Conservation (phyloP, 2,797 vertebrate genomes). For the Tapirus indicus region DNA sequence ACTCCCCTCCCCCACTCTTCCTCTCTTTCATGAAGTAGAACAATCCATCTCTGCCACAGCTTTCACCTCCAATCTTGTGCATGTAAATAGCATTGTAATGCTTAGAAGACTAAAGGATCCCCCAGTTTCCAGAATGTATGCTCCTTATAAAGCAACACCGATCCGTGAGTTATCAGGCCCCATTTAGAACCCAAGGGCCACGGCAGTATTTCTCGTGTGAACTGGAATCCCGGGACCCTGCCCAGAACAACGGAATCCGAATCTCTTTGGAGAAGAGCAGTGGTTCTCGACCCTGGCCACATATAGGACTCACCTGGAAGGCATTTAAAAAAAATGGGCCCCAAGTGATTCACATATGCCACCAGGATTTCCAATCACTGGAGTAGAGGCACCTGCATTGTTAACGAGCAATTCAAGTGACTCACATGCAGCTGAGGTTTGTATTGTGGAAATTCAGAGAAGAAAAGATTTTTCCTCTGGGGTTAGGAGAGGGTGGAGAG, state of each 20-base stretch:
- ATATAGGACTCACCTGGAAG: not conserved
- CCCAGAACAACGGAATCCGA: not conserved
- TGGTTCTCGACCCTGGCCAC: not conserved
- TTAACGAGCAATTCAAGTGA: not conserved
- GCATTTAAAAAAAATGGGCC: not conserved
- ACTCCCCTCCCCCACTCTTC: fast-evolving
- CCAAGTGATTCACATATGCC: not conserved
- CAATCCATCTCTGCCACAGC: not conserved
- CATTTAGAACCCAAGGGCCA: not conserved
- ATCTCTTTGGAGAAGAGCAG: slow-evolving; percentile 13
- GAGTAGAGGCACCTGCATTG: not conserved
- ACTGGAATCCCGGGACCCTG: not conserved
- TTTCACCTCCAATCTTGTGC: not conserved
- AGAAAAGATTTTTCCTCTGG: not conserved
- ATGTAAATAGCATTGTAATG: not conserved
- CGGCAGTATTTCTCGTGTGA: not conserved
- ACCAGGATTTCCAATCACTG: not conserved
- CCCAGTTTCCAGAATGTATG: not conserved
- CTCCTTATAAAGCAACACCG: not conserved
- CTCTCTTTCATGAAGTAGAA: not conserved
- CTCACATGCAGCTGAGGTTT: not conserved
- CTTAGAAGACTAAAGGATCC: not conserved
- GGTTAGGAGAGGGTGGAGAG: not conserved
- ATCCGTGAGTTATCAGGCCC: not conserved
- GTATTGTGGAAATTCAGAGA: not conserved